Percentiles rank a stretch among this genome's conserved stretches.
These are phyloP conservation scores for human DNA, from an alignment of 2,113 vertebrate species.

Conservation along the genomic window DNA sequence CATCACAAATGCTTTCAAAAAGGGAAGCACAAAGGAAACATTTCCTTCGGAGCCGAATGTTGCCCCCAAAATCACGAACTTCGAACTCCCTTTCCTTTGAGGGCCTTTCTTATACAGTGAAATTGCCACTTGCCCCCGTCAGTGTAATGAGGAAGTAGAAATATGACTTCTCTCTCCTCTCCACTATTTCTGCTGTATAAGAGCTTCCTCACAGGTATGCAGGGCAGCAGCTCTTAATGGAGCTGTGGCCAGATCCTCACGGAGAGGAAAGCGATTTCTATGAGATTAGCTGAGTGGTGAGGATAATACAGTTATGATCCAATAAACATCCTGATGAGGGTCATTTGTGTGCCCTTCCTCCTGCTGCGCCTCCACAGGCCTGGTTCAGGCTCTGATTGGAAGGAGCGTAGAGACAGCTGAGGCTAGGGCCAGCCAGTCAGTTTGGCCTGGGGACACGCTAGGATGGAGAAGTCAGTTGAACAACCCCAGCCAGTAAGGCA, in stretches of 20 bases:
- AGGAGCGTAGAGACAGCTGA: not conserved
- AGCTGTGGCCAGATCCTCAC: not conserved
- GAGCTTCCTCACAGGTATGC: not conserved
- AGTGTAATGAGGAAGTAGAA: constrained; percentile 20
- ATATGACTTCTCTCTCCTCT: not conserved
- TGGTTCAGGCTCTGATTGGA: not conserved
- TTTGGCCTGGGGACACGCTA: not conserved
- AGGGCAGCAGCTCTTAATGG: constrained; percentile 21
- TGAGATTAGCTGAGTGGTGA: constrained; percentile 18
- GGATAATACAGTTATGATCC: constrained; percentile 49
- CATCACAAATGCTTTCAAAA: not conserved
- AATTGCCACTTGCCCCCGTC: not conserved
- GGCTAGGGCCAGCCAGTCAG: not conserved
- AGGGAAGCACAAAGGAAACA: not conserved
- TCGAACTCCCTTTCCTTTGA: not conserved
- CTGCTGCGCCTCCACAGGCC: not conserved
- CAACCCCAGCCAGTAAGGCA: not conserved
- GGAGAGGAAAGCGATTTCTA: constrained; percentile 40
- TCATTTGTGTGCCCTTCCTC: not conserved
- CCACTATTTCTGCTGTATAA: not conserved
- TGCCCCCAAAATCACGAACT: not conserved
- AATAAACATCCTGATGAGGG: constrained; percentile 44
- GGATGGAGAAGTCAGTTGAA: not conserved
- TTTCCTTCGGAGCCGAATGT: not conserved
- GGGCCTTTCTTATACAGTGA: not conserved